Evolutionary conservation across 2,888 invertebrate genomes (phyloP).

Genomic region (Amblyjoppa fuscipennis): DNA sequence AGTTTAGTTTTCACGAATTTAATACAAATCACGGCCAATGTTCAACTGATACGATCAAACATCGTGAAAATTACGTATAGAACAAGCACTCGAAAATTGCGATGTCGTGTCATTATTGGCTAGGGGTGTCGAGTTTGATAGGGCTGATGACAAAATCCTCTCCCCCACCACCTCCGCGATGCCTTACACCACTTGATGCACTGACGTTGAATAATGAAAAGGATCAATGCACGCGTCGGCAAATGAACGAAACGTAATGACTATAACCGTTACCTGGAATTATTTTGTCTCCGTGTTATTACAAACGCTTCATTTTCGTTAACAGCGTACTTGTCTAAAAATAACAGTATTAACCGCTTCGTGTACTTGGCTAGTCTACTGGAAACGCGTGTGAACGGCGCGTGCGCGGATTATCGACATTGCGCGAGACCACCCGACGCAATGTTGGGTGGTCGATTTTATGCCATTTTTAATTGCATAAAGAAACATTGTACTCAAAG

Average conservation of each 20-base stretch:
- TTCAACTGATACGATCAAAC: background rate
- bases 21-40: background rate
- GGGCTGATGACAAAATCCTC: background rate
- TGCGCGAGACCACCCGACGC: slow-evolving; percentile 41
- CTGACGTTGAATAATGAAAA: background rate
- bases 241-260: slow-evolving; percentile 13
- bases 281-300: slow-evolving; percentile 56
- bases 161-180: background rate
- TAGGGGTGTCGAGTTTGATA: slow-evolving; percentile 18
- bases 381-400: slow-evolving; percentile 66
- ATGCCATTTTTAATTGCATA: background rate
- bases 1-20: slow-evolving; percentile 69
- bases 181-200: background rate
- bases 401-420: slow-evolving; percentile 78
- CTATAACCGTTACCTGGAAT: slow-evolving; percentile 17
- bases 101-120: background rate
- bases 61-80: background rate
- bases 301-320: slow-evolving; percentile 59
- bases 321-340: slow-evolving; percentile 73
- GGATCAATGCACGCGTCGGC: background rate
- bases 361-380: slow-evolving; percentile 67
- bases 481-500: background rate
- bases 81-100: background rate
- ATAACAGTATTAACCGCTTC: slow-evolving; percentile 71
- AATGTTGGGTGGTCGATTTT: slow-evolving; percentile 1